Evolutionary conservation across 1,140 invertebrate species (phyloP), one percentile per base, ranked within the genome.

Genomic region (Caenorhabditis briggsae): DNA sequence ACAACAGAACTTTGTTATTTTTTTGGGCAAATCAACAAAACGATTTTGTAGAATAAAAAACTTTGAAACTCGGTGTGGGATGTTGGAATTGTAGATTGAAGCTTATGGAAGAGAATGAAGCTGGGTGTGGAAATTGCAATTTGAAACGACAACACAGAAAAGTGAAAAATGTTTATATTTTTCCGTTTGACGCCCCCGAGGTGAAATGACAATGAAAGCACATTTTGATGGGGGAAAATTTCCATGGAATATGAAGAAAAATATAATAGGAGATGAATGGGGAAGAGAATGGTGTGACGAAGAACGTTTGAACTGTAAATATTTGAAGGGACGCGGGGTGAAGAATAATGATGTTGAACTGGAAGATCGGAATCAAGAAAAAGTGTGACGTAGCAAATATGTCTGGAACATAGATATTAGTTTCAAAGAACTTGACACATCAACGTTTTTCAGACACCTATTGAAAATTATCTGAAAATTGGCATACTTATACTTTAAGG

Each of bases 211-310:
- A 74, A 46, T 14, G 25, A n/a, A 74, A 74, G 23, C 33, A n/a
- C 43, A 74, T 46, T 46, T 46, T 5, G 16, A n/a, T 12, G 12
- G 41, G 65, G 61, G 8, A 46, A 70, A 46, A n/a, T 14, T 74
- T 74, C 41, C 48, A 74, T 74, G n/a, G 65, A 74, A 74, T 74
- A 74, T 74, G 18, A 74, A 74, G 43, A 46, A 74, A 74, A 46
- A 65, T 65, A 25, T 33, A 33, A 41, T 23, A 65, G 20, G 20
- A 9, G 46, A 33, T 23, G 33, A 23, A 48, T 48, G 41, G 16
- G 46, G 16, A 12, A 5, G n/a, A 46, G 43, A 48, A 74, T 48
- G 14, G 41, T 18, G 16, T 74, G 65, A 58, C 18, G 20, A 58
- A 58, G 20, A n/a, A 74, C 33, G 65, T 48, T 74, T 25, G 65